These are phyloP conservation scores for Nothocercus julius DNA, from an alignment of 2,113 vertebrate genomes.

Conservation along the genomic window DNA sequence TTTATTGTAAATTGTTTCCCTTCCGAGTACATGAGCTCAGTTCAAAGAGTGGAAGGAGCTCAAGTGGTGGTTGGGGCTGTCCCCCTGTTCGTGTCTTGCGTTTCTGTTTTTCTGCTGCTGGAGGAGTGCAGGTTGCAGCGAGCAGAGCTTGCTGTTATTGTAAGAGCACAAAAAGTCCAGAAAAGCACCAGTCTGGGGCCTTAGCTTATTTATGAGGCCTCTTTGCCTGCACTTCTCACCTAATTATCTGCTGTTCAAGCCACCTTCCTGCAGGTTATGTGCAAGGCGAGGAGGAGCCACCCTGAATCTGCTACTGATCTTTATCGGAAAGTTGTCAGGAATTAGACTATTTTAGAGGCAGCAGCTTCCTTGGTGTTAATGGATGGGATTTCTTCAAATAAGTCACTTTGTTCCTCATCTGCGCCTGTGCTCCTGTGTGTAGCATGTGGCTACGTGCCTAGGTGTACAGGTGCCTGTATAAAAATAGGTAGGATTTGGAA, in stretches of 20 bases:
- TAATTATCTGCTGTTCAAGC: background rate
- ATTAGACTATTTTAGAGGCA: background rate
- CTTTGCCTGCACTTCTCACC: background rate
- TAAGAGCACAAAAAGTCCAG: background rate
- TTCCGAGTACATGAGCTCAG: background rate
- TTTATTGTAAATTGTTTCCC: background rate
- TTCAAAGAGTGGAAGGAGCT: background rate
- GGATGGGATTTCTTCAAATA: background rate
- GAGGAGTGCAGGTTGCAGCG: accelerated
- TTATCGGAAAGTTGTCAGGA: background rate
- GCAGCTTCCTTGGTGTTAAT: accelerated
- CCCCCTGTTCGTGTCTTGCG: background rate
- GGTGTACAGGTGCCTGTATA: background rate
- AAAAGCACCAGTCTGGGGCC: background rate
- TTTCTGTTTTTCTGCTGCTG: background rate
- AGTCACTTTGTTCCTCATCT: background rate
- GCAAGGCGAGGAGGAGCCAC: background rate
- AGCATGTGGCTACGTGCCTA: background rate
- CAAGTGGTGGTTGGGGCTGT: background rate
- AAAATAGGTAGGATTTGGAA: background rate
- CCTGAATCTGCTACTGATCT: background rate
- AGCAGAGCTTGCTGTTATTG: background rate
- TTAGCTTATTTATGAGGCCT: background rate
- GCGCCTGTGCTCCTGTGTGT: too few species aligned
- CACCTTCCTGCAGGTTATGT: background rate